Evolutionary conservation across 2,888 invertebrate species (phyloP), one percentile per base, ranked within the genome.

Genomic region (Nomada lathburiana): DNA sequence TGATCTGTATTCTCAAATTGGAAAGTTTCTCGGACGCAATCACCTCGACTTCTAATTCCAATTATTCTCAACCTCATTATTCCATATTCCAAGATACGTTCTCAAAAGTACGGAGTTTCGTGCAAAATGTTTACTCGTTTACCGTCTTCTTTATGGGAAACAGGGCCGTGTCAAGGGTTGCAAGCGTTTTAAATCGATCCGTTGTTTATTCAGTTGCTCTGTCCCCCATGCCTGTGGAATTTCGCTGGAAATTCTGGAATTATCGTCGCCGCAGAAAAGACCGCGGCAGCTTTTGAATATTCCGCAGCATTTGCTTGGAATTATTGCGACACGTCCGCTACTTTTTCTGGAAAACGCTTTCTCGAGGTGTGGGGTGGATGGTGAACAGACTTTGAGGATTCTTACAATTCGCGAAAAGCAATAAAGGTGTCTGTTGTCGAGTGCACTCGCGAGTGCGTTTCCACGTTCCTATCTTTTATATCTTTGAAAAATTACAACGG

Each of bases 51-150:
- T 75, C 50, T 69, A 36, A 36, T 36, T 7, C 36, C 36, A 7
- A 36, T 36, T 36, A 36, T 36, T 7, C 36, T 36, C 36, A 36
- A 36, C 36, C 36, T 36, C 36, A 36, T 36, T 36, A 36, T 76
- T 76, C 67, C 65, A 80, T 76, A 76, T 71, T 76, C 80, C 53
- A 76, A 71, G 62, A 62, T 63, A 71, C 64, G 59, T 64, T 79
- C 76, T n/a, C 29, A 7, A 1, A 63, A 74, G 68, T 74, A 67
- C 53, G 68, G 29, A 75, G 64, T 78, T 78, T 75, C 75, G 63
- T 69, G 57, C 67, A 69, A 78, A 78, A 74, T 29, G 29, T 29
- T 29, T 29, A 7, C 29, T 29, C 75, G 78, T 63, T 78, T 68
- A 78, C 75, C 78, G 78, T 20, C 42, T 69, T 36, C 75, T 9